A percentile compares a stretch with the other conserved stretches of the same genome.
Conservation (phyloP, 2,888 invertebrate genomes). For the Lymantria dispar region DNA sequence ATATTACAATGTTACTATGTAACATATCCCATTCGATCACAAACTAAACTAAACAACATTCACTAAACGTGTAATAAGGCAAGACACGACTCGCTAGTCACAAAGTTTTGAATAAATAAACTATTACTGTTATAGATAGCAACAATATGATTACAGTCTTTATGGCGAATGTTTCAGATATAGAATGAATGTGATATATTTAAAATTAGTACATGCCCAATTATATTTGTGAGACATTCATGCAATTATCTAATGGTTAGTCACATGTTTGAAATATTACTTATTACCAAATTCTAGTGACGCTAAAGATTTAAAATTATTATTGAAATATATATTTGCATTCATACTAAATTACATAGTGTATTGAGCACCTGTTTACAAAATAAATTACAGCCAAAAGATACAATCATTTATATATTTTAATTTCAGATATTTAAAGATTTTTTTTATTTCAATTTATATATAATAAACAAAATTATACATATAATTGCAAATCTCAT, state of each 20-base stretch:
- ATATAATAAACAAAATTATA: slow-evolving; percentile 17
- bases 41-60: slow-evolving; percentile 14
- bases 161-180: background rate
- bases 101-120: slow-evolving; percentile 14
- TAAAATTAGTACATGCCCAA: slow-evolving; percentile 33
- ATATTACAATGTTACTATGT: background rate
- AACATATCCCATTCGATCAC: slow-evolving; percentile 9
- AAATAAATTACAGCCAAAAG: slow-evolving; percentile 1
- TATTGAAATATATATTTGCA: slow-evolving; percentile 8
- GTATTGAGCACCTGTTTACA: slow-evolving; percentile 33
- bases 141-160: background rate
- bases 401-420: background rate
- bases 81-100: slow-evolving; percentile 27
- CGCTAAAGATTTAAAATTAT: background rate
- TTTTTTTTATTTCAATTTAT: slow-evolving; percentile 7
- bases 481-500: slow-evolving; percentile 41
- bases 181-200: background rate
- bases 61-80: slow-evolving; percentile 18
- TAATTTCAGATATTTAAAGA: background rate
- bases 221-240: slow-evolving; percentile 20
- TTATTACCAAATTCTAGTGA: background rate
- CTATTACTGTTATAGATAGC: slow-evolving; percentile 1
- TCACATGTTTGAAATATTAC: slow-evolving; percentile 19
- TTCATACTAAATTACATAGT: slow-evolving; percentile 19
- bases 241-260: slow-evolving; percentile 32